Evolutionary conservation across 2,113 vertebrate genomes (phyloP).

Genomic region (Cyanoramphus novaezelandiae): DNA sequence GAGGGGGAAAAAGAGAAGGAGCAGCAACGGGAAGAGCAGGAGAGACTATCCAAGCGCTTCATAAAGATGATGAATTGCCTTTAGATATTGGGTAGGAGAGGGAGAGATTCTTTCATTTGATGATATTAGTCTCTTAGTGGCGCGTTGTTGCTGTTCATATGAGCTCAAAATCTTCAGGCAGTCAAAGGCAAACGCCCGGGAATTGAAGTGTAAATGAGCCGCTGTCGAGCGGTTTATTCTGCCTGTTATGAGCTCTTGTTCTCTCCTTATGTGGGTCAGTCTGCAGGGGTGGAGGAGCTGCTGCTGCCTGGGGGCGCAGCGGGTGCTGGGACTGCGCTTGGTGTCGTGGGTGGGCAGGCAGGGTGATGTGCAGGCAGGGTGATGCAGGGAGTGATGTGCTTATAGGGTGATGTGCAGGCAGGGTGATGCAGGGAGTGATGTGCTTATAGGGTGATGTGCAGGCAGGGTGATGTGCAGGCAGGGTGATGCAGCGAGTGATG

Average conservation of each 20-base stretch:
- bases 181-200: conserved; percentile 9
- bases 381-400: not conserved
- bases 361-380: not conserved
- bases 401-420: not conserved
- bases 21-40: not conserved
- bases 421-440: too few species aligned
- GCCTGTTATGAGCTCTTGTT: not conserved
- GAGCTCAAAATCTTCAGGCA: conserved; percentile 48
- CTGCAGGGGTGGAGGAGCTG: not conserved
- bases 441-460: too few species aligned
- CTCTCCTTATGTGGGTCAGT: conserved; percentile 31
- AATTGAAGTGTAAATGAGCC: conserved; percentile 68
- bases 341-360: not conserved
- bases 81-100: conserved; percentile 53
- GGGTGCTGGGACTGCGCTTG: not conserved
- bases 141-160: not conserved
- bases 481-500: too few species aligned
- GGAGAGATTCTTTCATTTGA: conserved; percentile 17
- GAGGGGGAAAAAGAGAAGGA: not conserved
- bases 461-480: too few species aligned
- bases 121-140: conserved; percentile 31
- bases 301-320: not conserved
- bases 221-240: not conserved
- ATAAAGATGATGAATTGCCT: conserved; percentile 63
- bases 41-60: conserved; percentile 26